Conservation (phyloP, 2,797 vertebrate genomes). For the Lophius americanus region DNA sequence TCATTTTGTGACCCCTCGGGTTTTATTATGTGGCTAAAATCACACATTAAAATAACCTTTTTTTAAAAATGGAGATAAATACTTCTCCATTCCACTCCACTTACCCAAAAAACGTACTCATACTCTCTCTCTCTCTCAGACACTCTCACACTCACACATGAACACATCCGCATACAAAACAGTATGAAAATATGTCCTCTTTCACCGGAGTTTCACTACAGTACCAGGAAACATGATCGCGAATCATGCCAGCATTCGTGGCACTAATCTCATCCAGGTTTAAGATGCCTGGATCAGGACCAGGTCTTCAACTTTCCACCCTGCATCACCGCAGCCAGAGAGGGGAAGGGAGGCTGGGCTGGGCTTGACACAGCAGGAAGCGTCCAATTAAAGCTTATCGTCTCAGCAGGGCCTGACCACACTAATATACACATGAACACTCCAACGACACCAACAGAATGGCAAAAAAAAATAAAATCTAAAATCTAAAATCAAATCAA, state of each 20-base stretch:
- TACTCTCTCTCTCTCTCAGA: background rate
- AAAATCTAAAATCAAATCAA: conserved; percentile 26
- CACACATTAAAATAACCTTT: background rate
- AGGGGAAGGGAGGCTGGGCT: background rate
- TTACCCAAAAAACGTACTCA: conserved; percentile 39
- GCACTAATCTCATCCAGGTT: conserved; percentile 31
- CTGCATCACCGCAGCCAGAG: background rate
- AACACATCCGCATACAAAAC: conserved; percentile 13
- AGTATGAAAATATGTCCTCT: conserved; percentile 43
- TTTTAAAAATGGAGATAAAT: background rate
- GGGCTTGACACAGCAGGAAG: conserved; percentile 27
- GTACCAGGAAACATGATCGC: conserved; percentile 57
- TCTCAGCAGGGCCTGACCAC: conserved; percentile 73
- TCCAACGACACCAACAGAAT: conserved; percentile 42
- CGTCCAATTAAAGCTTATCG: conserved; percentile 63
- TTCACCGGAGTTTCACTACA: conserved; percentile 40
- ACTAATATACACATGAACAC: conserved; percentile 34
- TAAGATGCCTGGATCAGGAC: conserved; percentile 26
- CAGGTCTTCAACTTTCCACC: conserved; percentile 18
- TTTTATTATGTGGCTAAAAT: background rate
- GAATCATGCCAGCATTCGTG: conserved; percentile 31
- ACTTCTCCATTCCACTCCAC: conserved; percentile 14
- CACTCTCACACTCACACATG: background rate
- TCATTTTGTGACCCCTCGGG: background rate
- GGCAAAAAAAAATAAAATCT: background rate